These are phyloP conservation scores for Episyrphus balteatus DNA, from an alignment of 1,140 invertebrate genomes.

Conservation along the genomic window DNA sequence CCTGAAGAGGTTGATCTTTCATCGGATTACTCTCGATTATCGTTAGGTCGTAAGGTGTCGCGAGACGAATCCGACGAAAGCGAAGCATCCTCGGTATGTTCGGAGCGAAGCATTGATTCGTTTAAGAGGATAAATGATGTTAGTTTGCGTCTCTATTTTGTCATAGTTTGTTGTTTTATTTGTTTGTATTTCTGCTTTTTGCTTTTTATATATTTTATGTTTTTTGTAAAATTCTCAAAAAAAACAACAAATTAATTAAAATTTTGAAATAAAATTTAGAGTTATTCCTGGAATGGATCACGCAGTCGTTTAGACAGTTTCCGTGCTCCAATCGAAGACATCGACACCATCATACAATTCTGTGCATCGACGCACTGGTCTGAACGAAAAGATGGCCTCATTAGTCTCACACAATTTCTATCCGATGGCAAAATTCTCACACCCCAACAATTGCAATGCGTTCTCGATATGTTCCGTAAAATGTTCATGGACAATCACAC, in stretches of 20 bases:
- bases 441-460: conserved; percentile 29
- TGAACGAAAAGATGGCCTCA: conserved; percentile 83
- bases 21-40: conserved; percentile 15
- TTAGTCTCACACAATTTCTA: conserved; percentile 52
- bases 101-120: conserved; percentile 80
- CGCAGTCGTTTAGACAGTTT: conserved; percentile 57
- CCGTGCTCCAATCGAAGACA: conserved; percentile 52
- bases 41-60: conserved; percentile 26
- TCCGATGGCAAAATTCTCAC: conserved; percentile 32
- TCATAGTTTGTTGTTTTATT: conserved; percentile 8
- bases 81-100: conserved; percentile 90
- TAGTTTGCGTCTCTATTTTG: conserved; percentile 37
- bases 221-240: too few species aligned
- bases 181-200: conserved; percentile 8
- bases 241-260: not conserved
- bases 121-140: conserved; percentile 69
- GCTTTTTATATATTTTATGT: conserved; percentile 3
- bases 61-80: conserved; percentile 74
- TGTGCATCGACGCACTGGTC: conserved; percentile 83
- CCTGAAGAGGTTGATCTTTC: conserved; percentile 15
- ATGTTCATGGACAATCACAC: conserved; percentile 98
- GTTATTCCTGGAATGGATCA: conserved; percentile 69
- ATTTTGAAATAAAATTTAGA: conserved; percentile 34
- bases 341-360: conserved; percentile 77
- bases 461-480: conserved; percentile 75